A percentile compares a stretch with the other conserved stretches of the same genome.
These are phyloP conservation scores for Papilio aristodemus DNA, from an alignment of 1,140 invertebrate species.

Conservation along the genomic window DNA sequence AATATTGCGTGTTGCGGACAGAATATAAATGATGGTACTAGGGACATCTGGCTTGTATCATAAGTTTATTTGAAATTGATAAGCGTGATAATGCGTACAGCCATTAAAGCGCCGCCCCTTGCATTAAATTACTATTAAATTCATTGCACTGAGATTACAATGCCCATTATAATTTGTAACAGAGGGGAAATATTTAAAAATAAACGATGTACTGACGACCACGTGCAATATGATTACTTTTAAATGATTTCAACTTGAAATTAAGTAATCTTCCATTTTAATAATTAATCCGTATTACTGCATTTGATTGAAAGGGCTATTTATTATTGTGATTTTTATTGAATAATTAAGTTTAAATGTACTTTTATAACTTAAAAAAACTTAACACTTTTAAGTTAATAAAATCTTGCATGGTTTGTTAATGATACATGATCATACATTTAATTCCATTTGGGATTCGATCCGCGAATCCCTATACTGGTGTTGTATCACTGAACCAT, in stretches of 20 bases:
- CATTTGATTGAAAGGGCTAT: neutral
- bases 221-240: constrained; percentile 22
- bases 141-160: constrained; percentile 55
- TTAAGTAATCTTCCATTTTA: constrained; percentile 2
- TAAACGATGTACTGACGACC: constrained; percentile 6
- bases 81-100: constrained; percentile 53
- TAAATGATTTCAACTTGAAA: neutral
- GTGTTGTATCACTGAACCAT: neutral
- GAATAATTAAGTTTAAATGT: neutral
- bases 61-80: constrained; percentile 55
- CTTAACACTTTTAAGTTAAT: neutral
- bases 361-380: neutral
- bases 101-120: constrained; percentile 56
- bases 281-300: neutral
- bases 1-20: constrained; percentile 8
- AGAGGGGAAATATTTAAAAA: constrained; percentile 44
- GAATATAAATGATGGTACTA: constrained; percentile 32
- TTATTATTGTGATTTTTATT: too few relatives aligned
- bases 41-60: constrained; percentile 56
- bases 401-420: neutral
- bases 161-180: constrained; percentile 43
- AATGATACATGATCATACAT: too few relatives aligned
- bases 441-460: neutral
- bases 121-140: constrained; percentile 58
- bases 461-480: neutral